Base-by-base conservation (phyloP, 1,140 invertebrate species). In the Brachionus manjavacas region DNA sequence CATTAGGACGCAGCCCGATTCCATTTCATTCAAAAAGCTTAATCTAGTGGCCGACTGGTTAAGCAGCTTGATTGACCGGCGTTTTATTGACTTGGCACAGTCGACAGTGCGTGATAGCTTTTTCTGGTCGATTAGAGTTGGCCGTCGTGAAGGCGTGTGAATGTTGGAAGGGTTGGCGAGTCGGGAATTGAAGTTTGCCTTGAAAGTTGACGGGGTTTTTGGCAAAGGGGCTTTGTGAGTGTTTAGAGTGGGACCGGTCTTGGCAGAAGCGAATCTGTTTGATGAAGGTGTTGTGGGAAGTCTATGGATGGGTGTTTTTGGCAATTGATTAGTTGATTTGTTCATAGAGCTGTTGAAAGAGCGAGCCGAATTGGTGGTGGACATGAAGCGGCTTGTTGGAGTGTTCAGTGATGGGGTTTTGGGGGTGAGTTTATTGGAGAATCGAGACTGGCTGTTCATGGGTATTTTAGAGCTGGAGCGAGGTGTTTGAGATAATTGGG, bases 1-100 rank as follows among this genome's bases (percentile, higher is more conserved):
- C 41, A 81, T 64, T 1, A 81, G 12, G 0, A 81, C 31, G 41
- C 79, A 81, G 14, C 52, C 79, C 2, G 79, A 81, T 64, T 81
- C 79, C 79, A 81, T 64, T 39, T 81, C 79, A 14, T 68, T 81
- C 39, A 81, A 14, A 16, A 68, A 81, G 31, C 72, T 76, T 1
- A 76, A 28, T 25, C 72, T 3, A 25, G 7, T 49, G 1, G 72
- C 8, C 1, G 72, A 76, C 46, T 76, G 72, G 9, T 76, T 76
- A 23, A 76, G 31, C 1, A 76, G 23, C 25, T 76, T 76, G 9
- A 76, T 76, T 23, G 72, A 76, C 11, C 72, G 3, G 11, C 72
- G 16, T 20, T 76, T 76, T 7, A 76, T 76, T 25, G 72, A 76
- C 14, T 76, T 76, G 43, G 72, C 72, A 49, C 39, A 76, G 46